Evolutionary conservation across 2,797 vertebrate genomes (phyloP), one percentile per base, ranked within the genome.

Genomic region (Monodelphis domestica): DNA sequence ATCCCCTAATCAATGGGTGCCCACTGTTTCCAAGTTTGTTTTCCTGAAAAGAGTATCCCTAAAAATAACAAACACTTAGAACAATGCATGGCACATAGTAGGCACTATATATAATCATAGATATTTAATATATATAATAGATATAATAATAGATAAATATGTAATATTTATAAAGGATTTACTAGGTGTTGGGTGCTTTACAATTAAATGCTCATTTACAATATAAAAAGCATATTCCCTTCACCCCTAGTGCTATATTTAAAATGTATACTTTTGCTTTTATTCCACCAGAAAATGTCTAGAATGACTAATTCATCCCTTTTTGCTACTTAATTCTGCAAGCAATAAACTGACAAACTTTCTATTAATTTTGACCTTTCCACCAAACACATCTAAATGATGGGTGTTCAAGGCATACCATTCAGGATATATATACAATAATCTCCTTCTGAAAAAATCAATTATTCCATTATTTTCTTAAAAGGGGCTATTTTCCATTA

Each of bases 331-430:
- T 78, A 1, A 57, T 94, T 1, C 33, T 93, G 2, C 17, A 93
- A 57, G 87, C 57, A 95, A 95, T 88, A 94, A 94, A 91, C 57
- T 0, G 4, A 70, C 0, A 30, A 2, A 59, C 91, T 95, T 89
- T 57, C 91, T 94, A 95, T 70, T 92, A 96, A 87, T 4, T 90
- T 90, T 12, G 17, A 97, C 94, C 56, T 90, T 59, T 91, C 88
- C 53, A 87, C 90, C 94, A 89, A 54, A 30, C 84, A 56, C 50
- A 52, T 52, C 53, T 91, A 90, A 91, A 10, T 11, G 95, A 93
- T 57, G 24, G 90, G 63, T 33, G 50, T 7, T 59, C 55, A 15
- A 89, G 54, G 51, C 96, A 33, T 21, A 57, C 57, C 6, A 54
- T 53, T 96, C 96, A 45, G 33, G 89, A 88, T 45, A 90, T 55